Percentiles rank a stretch among this genome's conserved stretches.
These are phyloP conservation scores for Amiota minor DNA, from an alignment of 2,888 invertebrate species.

Conservation along the genomic window DNA sequence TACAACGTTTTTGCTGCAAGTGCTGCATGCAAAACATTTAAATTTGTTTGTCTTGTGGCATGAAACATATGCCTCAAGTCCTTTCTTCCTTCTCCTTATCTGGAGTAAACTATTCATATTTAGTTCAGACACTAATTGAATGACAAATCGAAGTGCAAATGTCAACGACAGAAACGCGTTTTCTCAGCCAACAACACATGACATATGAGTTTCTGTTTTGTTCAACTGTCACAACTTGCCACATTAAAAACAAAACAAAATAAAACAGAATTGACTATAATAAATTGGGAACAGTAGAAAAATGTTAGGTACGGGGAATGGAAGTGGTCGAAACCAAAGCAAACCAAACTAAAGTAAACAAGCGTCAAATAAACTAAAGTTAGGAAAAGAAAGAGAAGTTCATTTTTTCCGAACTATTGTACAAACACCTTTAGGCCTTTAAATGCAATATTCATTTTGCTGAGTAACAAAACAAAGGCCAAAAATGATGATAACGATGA, in stretches of 20 bases:
- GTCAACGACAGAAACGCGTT: constrained; percentile 6
- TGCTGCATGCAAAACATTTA: no score
- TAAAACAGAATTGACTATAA: not conserved
- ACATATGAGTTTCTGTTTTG: not conserved
- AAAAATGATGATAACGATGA: not conserved
- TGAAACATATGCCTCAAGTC: no score
- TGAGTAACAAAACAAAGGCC: not conserved
- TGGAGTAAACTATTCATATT: no score
- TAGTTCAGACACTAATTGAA: constrained; percentile 3
- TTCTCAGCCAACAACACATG: constrained; percentile 11
- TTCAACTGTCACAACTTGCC: no score
- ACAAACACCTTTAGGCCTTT: constrained; percentile 15
- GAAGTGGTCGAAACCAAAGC: no score
- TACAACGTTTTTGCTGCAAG: no score
- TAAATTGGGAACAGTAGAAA: not conserved
- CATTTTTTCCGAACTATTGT: not conserved
- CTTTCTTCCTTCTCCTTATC: no score
- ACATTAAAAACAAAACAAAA: constrained; percentile 25
- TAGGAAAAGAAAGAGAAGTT: not conserved
- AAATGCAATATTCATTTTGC: constrained; percentile 11
- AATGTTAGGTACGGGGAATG: not conserved
- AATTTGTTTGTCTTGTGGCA: no score
- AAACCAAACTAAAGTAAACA: not conserved
- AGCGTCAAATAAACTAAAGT: not conserved
- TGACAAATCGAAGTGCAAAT: constrained; percentile 25